Conservation (phyloP, 2,888 invertebrate genomes). For the Amiota minor region DNA sequence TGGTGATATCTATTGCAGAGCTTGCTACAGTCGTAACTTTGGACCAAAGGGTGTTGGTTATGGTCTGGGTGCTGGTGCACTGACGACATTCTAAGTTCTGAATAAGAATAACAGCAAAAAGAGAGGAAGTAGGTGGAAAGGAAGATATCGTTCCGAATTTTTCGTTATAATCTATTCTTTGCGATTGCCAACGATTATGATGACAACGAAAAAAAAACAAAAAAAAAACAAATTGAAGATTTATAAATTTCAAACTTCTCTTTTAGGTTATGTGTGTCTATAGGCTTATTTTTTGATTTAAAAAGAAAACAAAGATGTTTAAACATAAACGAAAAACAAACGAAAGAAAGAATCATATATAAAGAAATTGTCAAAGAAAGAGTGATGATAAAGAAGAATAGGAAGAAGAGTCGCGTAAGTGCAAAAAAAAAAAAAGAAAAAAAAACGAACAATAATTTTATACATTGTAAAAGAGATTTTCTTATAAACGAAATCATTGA, state of each 20-base stretch:
- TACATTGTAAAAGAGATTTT: conserved; percentile 9
- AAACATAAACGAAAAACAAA: conserved; percentile 49
- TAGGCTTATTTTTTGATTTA: conserved; percentile 51
- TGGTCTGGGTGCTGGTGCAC: conserved; percentile 91
- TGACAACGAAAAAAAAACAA: conserved; percentile 50
- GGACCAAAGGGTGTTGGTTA: conserved; percentile 93
- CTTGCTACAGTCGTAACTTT: conserved; percentile 90
- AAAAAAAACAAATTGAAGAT: conserved; percentile 28
- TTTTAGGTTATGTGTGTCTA: conserved; percentile 64
- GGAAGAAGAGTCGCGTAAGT: neutral
- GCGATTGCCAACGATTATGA: conserved; percentile 63
- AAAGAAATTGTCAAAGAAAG: neutral
- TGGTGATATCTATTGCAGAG: conserved; percentile 92
- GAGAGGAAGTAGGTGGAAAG: neutral
- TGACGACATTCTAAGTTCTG: conserved; percentile 87
- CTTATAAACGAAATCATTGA: neutral
- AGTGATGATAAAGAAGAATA: neutral
- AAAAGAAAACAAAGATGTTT: conserved; percentile 32
- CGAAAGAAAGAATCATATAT: conserved; percentile 25
- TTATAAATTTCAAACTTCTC: conserved; percentile 44
- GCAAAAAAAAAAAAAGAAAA: conserved; percentile 35
- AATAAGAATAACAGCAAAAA: conserved; percentile 38
- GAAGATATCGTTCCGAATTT: conserved; percentile 48
- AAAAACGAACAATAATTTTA: conserved; percentile 21
- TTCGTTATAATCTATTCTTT: conserved; percentile 39